Conservation (phyloP, 1,140 invertebrate species). For the Leptoteleia sp. region DNA sequence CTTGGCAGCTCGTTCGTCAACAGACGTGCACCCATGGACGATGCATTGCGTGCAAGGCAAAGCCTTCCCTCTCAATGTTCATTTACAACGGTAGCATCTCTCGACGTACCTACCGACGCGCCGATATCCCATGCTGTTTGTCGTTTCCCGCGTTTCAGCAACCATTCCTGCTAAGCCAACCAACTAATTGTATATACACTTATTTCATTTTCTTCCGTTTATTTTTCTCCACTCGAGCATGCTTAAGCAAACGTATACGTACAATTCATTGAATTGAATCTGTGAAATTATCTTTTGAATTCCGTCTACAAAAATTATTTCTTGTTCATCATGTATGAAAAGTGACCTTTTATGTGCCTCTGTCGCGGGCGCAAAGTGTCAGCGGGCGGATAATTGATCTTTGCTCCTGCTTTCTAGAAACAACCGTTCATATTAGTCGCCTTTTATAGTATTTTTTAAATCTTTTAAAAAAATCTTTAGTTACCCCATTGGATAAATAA, state of each 20-base stretch:
- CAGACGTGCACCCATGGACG: slow-evolving; percentile 64
- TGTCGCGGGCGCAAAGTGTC: too few species aligned
- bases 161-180: slow-evolving; percentile 54
- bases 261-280: too few species aligned
- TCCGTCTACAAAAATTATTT: too few species aligned
- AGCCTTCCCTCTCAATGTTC: slow-evolving; percentile 38
- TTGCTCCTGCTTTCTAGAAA: too few species aligned
- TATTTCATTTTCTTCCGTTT: slow-evolving; percentile 56
- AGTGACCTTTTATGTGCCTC: too few species aligned
- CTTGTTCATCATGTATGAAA: too few species aligned
- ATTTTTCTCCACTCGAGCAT: slow-evolving; percentile 37
- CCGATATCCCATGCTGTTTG: slow-evolving; percentile 29
- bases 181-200: slow-evolving; percentile 60
- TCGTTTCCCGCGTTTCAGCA: slow-evolving; percentile 53
- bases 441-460: too few species aligned
- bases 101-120: slow-evolving; percentile 14
- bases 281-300: too few species aligned
- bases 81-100: slow-evolving; percentile 40
- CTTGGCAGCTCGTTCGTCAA: slow-evolving; percentile 66
- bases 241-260: slow-evolving; percentile 14
- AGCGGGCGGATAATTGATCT: too few species aligned
- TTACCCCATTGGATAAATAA: too few species aligned
- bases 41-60: slow-evolving; percentile 71
- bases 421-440: too few species aligned
- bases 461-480: too few species aligned